Evolutionary conservation across 2,797 vertebrate genomes (phyloP).

Genomic region (Gallinago stenura): DNA sequence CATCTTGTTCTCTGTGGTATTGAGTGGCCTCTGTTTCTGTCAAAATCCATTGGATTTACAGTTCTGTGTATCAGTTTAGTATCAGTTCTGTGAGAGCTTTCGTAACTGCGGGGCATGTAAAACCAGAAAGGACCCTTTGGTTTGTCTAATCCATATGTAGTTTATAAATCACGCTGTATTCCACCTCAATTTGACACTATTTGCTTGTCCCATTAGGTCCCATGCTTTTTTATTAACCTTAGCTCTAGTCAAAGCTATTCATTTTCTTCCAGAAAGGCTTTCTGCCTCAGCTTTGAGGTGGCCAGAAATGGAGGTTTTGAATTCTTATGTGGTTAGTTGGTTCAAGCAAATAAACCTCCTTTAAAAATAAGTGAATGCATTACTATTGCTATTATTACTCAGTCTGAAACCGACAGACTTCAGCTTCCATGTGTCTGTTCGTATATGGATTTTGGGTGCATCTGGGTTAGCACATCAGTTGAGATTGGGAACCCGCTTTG

Average conservation of each 20-base stretch:
- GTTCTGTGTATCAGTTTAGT: background rate
- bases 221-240: background rate
- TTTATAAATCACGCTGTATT: background rate
- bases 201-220: background rate
- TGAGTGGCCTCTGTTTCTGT: background rate
- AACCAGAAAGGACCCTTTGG: background rate
- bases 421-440: rapidly evolving
- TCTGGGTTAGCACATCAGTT: rapidly evolving
- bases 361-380: background rate
- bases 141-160: background rate
- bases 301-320: background rate
- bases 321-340: background rate
- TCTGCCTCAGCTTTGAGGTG: background rate
- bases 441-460: background rate
- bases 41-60: background rate
- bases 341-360: background rate
- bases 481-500: rapidly evolving
- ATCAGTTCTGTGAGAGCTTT: background rate
- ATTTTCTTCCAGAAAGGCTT: background rate
- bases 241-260: background rate
- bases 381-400: too few relatives aligned
- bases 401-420: background rate
- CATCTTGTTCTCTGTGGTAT: background rate
- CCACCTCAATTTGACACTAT: background rate
- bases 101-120: background rate